A percentile compares a stretch with the other conserved stretches of the same genome.
These are phyloP conservation scores for Zosterops borbonicus DNA, from an alignment of 2,113 vertebrate genomes.

Conservation along the genomic window DNA sequence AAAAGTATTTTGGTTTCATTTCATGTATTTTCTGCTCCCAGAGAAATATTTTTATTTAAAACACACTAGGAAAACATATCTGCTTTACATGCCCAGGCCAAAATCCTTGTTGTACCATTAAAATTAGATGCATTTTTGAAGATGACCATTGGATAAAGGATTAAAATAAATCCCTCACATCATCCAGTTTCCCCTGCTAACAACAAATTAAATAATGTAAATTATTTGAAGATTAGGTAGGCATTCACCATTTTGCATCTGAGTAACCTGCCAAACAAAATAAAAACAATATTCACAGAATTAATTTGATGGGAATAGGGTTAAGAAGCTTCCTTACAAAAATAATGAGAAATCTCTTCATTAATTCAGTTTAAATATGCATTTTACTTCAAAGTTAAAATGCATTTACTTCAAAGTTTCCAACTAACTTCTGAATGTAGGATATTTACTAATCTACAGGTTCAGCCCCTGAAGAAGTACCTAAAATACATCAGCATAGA, in stretches of 20 bases:
- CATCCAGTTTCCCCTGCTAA: background rate
- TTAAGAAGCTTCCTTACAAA: background rate
- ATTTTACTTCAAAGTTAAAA: background rate
- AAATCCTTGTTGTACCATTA: background rate
- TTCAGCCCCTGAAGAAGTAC: background rate
- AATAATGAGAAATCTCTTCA: background rate
- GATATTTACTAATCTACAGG: background rate
- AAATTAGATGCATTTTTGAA: background rate
- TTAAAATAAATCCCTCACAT: fast-evolving
- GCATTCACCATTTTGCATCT: background rate
- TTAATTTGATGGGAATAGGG: background rate
- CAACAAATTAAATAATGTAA: background rate
- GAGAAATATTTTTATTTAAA: background rate
- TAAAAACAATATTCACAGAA: background rate
- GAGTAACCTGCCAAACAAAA: background rate
- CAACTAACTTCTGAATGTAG: background rate
- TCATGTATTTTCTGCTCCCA: background rate
- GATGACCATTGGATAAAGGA: background rate
- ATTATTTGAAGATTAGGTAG: background rate
- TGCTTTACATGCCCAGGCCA: background rate
- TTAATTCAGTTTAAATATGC: background rate
- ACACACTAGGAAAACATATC: background rate
- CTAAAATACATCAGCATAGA: background rate
- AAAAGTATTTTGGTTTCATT: background rate
- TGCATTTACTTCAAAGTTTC: background rate